Conservation (phyloP, 2,113 vertebrate species). For the Cebus imitator region DNA sequence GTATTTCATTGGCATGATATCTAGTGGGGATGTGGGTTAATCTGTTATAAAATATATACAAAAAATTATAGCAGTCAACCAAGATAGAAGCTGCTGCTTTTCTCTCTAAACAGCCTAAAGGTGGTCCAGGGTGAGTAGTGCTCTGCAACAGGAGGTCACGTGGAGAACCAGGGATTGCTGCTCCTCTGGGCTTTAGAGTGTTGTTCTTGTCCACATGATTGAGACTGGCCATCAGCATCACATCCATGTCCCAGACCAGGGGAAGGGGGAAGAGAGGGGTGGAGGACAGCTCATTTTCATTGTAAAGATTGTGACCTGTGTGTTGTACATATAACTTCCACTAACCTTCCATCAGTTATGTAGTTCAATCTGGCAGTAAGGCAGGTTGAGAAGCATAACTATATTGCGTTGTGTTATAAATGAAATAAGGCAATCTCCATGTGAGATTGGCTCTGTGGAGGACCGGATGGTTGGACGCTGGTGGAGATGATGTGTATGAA, state of each 20-base stretch:
- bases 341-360: background rate
- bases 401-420: background rate
- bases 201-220: background rate
- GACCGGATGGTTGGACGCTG: too few relatives aligned
- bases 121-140: too few relatives aligned
- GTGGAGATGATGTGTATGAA: background rate
- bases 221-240: background rate
- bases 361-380: background rate
- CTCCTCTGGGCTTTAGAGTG: background rate
- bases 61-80: background rate
- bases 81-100: background rate
- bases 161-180: background rate
- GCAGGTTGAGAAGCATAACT: background rate
- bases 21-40: background rate
- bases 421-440: background rate
- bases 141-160: fast-evolving
- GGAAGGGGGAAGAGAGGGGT: background rate
- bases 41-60: background rate
- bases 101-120: background rate
- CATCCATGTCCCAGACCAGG: background rate
- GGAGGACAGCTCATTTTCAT: background rate
- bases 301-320: background rate
- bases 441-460: background rate
- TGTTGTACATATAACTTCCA: fast-evolving
- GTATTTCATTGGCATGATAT: too few relatives aligned